Evolutionary conservation across 2,797 vertebrate genomes (phyloP).

Genomic region (Thaleichthys pacificus): DNA sequence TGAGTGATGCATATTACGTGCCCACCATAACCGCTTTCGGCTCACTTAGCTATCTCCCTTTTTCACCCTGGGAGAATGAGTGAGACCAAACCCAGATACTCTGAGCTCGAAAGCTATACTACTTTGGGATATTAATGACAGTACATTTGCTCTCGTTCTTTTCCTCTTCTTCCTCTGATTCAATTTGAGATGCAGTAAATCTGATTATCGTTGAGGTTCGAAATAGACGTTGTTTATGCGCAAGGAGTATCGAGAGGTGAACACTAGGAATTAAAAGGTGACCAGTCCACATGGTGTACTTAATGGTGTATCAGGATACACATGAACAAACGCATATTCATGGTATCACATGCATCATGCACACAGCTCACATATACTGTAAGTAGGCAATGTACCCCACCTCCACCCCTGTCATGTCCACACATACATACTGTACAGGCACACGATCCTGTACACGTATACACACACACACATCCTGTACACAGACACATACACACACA

Average conservation of each 20-base stretch:
- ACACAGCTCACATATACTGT: neutral
- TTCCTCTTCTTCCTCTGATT: conserved; percentile 45
- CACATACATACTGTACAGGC: neutral
- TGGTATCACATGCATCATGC: neutral
- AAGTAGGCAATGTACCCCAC: conserved; percentile 27
- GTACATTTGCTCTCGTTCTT: conserved; percentile 49
- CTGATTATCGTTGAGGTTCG: conserved; percentile 74
- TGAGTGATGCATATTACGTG: conserved; percentile 78
- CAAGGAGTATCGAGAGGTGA: conserved; percentile 63
- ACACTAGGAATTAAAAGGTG: neutral
- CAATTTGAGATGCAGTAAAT: conserved; percentile 73
- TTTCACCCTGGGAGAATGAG: conserved; percentile 64
- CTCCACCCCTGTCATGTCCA: neutral
- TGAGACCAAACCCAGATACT: conserved; percentile 56
- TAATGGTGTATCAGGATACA: neutral
- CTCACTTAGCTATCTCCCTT: conserved; percentile 67
- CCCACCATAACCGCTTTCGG: conserved; percentile 73
- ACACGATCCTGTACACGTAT: too few relatives aligned
- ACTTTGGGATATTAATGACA: conserved; percentile 56
- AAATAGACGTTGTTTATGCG: conserved; percentile 64
- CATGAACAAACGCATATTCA: neutral
- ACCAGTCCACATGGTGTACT: neutral
- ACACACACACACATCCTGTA: too few relatives aligned
- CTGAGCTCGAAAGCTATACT: conserved; percentile 33
- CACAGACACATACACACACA: neutral